phyloP scores from a whole-genome alignment of 2,113 vertebrate genomes.

The Sinocyclocheilus maitianheensis region DNA sequence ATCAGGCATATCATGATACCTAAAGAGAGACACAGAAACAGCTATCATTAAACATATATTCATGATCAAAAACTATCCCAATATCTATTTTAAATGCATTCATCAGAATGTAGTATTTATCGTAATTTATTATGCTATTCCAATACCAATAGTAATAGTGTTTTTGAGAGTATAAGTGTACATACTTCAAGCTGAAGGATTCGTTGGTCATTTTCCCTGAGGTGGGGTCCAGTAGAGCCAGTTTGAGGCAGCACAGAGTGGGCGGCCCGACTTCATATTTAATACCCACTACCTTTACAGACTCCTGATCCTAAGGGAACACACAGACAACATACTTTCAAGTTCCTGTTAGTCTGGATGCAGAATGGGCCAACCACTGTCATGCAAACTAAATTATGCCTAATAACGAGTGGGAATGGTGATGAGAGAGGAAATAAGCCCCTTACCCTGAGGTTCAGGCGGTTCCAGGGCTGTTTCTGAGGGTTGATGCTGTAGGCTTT shows the following conservation, averaged over 20 bases:
- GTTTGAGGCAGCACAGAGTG: slow-evolving; percentile 94
- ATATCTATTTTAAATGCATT: neutral
- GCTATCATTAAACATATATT: neutral
- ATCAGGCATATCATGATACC: slow-evolving; percentile 99
- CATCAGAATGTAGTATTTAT: neutral
- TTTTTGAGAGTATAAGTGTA: neutral
- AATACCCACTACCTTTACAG: slow-evolving; percentile 96
- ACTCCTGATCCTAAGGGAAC: slow-evolving; percentile 90
- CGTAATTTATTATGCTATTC: neutral
- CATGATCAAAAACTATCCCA: neutral
- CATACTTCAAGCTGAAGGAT: slow-evolving; percentile 97
- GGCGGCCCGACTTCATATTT: slow-evolving; percentile 97
- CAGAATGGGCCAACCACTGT: neutral
- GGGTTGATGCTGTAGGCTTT: slow-evolving; percentile 94
- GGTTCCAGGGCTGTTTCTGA: slow-evolving; percentile 98
- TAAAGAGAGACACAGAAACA: slow-evolving; percentile 59
- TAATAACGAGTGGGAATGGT: neutral
- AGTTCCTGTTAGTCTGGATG: neutral
- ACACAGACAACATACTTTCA: slow-evolving; percentile 1
- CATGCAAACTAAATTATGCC: neutral
- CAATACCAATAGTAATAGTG: neutral
- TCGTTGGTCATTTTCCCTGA: slow-evolving; percentile 98
- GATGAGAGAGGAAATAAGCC: neutral
- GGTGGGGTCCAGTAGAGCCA: slow-evolving; percentile 93
- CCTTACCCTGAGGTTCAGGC: slow-evolving; percentile 94